Conservation (phyloP, 2,888 invertebrate species). For the Lasioglossum zephyrum region DNA sequence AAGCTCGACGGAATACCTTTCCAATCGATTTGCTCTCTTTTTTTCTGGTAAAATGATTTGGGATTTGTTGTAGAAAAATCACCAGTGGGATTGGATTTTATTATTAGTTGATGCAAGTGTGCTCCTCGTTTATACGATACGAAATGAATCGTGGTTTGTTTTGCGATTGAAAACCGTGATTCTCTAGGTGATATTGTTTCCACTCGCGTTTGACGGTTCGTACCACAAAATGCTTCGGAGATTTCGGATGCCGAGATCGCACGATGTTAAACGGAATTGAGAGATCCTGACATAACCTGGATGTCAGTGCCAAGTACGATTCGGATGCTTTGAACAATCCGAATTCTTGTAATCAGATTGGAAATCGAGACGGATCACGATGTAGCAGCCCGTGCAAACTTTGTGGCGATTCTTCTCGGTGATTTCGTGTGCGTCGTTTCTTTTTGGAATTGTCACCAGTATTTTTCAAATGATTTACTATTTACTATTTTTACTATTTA, state of each 20-base stretch:
- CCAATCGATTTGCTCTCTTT: background rate
- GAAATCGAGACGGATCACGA: constrained; percentile 8
- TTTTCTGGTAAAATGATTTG: background rate
- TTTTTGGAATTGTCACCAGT: background rate
- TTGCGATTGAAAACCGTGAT: background rate
- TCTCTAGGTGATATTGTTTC: background rate
- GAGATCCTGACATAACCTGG: constrained; percentile 49
- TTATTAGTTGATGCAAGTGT: background rate
- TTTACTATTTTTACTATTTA: background rate
- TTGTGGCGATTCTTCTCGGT: background rate
- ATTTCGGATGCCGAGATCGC: constrained; percentile 52
- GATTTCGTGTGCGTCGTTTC: background rate
- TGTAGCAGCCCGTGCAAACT: background rate
- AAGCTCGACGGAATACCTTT: background rate
- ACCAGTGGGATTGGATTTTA: background rate
- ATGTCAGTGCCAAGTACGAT: constrained; percentile 44
- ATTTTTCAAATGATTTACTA: no score
- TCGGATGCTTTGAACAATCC: constrained; percentile 41
- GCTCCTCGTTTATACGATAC: no score
- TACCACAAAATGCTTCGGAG: constrained; percentile 28
- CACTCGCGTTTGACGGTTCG: constrained; percentile 4
- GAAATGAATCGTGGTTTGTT: background rate
- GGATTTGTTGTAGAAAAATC: background rate
- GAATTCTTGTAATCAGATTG: constrained; percentile 48
- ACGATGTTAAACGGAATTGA: constrained; percentile 40